Evolutionary conservation across 2,113 vertebrate species (phyloP).

Genomic region (Microcebus lehilahytsara): DNA sequence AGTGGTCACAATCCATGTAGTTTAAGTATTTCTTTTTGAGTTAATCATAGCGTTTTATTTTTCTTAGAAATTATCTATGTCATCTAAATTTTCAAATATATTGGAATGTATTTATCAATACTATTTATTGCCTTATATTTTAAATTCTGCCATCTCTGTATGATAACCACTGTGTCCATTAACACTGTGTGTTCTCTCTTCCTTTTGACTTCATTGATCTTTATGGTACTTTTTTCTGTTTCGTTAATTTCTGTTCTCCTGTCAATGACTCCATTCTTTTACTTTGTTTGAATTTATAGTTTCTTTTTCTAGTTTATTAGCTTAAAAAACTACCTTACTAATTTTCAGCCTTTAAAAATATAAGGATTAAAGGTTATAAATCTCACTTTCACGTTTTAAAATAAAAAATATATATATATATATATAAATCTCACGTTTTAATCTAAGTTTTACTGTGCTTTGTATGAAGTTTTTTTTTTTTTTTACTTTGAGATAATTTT

Average conservation of each 20-base stretch:
- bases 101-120: neutral
- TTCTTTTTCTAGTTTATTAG: neutral
- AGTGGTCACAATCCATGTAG: neutral
- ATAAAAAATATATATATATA: too few species aligned
- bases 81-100: neutral
- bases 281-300: neutral
- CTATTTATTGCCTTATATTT: neutral
- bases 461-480: neutral
- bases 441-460: neutral
- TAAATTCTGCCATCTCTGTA: neutral
- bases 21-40: neutral
- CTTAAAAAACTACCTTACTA: neutral
- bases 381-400: neutral
- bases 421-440: neutral
- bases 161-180: neutral
- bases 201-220: neutral
- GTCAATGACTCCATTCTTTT: neutral
- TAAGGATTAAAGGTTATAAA: neutral
- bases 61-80: neutral
- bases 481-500: neutral
- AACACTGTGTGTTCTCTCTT: neutral
- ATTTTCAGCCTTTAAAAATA: neutral
- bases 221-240: neutral
- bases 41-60: neutral
- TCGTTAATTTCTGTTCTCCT: slow-evolving; percentile 37